Percentiles rank a stretch among this genome's conserved stretches.
These are phyloP conservation scores for Hylaeus volcanicus DNA, from an alignment of 1,140 invertebrate genomes.

Conservation along the genomic window DNA sequence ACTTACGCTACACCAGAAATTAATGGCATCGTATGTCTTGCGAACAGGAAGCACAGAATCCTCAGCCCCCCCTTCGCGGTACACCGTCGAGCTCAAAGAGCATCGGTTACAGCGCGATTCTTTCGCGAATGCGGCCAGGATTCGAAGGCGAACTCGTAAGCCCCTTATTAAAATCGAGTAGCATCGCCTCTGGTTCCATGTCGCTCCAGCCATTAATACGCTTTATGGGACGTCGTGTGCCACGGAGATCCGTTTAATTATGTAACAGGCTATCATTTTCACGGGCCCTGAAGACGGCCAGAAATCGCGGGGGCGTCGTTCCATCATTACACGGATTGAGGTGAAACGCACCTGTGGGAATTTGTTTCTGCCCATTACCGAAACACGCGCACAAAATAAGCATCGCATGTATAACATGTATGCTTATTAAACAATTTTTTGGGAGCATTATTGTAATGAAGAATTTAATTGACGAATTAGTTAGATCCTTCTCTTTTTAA, in stretches of 20 bases:
- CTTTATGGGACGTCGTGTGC: not conserved
- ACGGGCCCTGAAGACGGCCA: constrained; percentile 41
- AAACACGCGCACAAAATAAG: too few species aligned
- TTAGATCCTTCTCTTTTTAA: too few species aligned
- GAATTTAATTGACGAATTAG: too few species aligned
- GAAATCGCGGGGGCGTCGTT: constrained; percentile 58
- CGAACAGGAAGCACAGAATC: not conserved
- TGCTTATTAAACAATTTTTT: too few species aligned
- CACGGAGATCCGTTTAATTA: constrained; percentile 42
- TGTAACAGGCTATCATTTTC: constrained; percentile 32
- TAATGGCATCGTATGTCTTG: not conserved
- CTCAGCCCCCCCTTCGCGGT: not conserved
- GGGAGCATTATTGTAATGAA: too few species aligned
- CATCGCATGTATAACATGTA: too few species aligned
- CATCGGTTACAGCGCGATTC: not conserved
- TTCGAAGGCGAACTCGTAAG: constrained; percentile 21
- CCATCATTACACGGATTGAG: constrained; percentile 55
- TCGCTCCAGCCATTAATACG: constrained; percentile 22
- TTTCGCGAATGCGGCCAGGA: not conserved
- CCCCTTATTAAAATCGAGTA: constrained; percentile 34
- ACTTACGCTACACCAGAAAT: not conserved
- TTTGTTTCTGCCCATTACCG: constrained; percentile 32
- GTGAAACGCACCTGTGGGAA: constrained; percentile 56
- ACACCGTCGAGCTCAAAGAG: not conserved
- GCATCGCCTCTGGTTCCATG: not conserved